These are phyloP conservation scores for Aphodius sticticus DNA, from an alignment of 2,888 invertebrate genomes.

Conservation along the genomic window DNA sequence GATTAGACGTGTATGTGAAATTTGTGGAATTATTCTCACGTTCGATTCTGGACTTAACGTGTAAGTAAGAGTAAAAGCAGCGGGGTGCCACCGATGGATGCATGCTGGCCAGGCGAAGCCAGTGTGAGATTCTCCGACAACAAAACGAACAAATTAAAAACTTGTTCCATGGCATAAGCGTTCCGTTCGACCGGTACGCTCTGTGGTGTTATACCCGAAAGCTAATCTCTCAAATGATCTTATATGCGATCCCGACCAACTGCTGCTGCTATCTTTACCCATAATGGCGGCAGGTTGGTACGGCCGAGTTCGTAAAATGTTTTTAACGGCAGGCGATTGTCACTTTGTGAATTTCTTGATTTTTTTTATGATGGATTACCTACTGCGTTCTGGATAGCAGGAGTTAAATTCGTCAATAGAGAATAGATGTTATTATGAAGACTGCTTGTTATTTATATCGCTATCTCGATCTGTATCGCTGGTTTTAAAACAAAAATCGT, in stretches of 20 bases:
- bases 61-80: slow-evolving; percentile 22
- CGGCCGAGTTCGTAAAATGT: neutral
- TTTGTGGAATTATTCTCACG: slow-evolving; percentile 4
- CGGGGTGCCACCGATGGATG: slow-evolving; percentile 34
- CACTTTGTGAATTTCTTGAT: neutral
- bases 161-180: slow-evolving; percentile 37
- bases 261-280: neutral
- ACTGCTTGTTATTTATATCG: too few relatives aligned
- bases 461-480: too few relatives aligned
- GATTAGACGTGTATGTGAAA: neutral
- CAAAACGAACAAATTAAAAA: slow-evolving; percentile 40
- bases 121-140: slow-evolving; percentile 30
- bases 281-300: neutral
- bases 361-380: neutral
- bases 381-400: too few relatives aligned
- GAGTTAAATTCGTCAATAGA: too few relatives aligned
- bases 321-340: neutral
- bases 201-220: slow-evolving; percentile 36
- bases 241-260: slow-evolving; percentile 18
- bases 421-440: too few relatives aligned
- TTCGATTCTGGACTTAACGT: slow-evolving; percentile 4
- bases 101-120: neutral
- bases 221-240: slow-evolving; percentile 36
- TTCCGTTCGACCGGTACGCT: slow-evolving; percentile 14
- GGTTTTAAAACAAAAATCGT: too few relatives aligned